Evolutionary conservation across 2,888 invertebrate genomes (phyloP), one percentile per base, ranked within the genome.

Genomic region (Esperia sulphurella): DNA sequence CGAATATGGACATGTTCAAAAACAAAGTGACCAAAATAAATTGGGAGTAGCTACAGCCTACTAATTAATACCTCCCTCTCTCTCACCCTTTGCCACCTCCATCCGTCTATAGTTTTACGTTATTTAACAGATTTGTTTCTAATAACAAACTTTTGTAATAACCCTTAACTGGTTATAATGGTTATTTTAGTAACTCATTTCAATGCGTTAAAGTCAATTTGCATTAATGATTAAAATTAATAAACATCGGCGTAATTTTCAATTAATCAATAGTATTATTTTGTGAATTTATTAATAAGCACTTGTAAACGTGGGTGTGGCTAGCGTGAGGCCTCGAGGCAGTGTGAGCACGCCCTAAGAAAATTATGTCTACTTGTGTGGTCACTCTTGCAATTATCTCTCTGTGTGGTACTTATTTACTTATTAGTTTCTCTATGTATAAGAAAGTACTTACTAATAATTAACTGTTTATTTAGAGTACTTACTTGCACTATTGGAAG

Each of bases 301-400:
- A 29, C 21, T 21, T 28, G 38, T 28, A 21, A 5, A 51, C 45
- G 51, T 70, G 71, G 76, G 78, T 66, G 76, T 59, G 67, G 63
- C 70, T 69, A 73, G 66, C 54, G 55, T 55, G 57, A 59, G 49
- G 52, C 63, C 77, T 66, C 57, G 63, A 58, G 79, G 81, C 82
- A 51, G 57, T 61, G 58, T 53, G 53, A 58, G 63, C 51, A 65
- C 68, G 71, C 71, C 69, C 69, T 64, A 63, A 68, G 65, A 66
- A 58, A 72, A 74, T 67, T 61, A 64, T 68, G 54, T 60, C 80
- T 51, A 60, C 78, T 54, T 79, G 82, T 81, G 81, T 79, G 81
- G 82, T 65, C 79, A 65, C 45, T 21, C 21, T 54, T 51, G 60
- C 65, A 66, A 71, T 68, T 70, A 67, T 61, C 45, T 51, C 14